Percentiles rank a stretch among this genome's conserved stretches.
Evolutionary conservation across 2,113 vertebrate genomes (phyloP).

Genomic region (Rhagologus leucostigma): DNA sequence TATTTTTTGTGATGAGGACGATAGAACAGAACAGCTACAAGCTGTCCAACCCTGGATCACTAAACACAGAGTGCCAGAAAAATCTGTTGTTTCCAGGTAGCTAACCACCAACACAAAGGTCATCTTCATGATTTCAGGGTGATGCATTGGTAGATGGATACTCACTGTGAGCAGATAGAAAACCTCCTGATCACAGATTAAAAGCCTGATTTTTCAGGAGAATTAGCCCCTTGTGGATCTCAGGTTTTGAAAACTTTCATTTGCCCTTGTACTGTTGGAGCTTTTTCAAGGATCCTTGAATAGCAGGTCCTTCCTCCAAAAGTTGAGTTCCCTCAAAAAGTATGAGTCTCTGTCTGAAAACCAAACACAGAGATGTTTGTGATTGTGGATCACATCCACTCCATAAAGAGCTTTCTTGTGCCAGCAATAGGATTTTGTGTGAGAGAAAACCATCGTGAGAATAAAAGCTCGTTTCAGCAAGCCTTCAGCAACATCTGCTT

Average conservation of each 20-base stretch:
- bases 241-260: neutral
- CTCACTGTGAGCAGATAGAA: neutral
- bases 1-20: neutral
- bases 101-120: conserved; percentile 51
- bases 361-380: neutral
- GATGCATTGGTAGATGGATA: conserved; percentile 57
- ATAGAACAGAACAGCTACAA: neutral
- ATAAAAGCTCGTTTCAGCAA: conserved; percentile 52
- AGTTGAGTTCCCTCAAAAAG: neutral
- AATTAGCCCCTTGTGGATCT: neutral
- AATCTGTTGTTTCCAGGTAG: conserved; percentile 75
- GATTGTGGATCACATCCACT: conserved; percentile 1
- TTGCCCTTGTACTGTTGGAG: neutral
- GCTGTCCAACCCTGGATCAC: neutral
- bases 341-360: neutral
- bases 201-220: neutral
- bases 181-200: neutral
- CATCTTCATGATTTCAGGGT: conserved; percentile 64
- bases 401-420: neutral
- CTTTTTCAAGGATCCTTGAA: neutral
- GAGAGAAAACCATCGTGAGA: conserved; percentile 4
- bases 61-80: conserved; percentile 69
- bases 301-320: neutral
- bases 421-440: conserved; percentile 12
- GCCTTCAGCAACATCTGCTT: conserved; percentile 77